Percentiles rank a stretch among this genome's conserved stretches.
These are phyloP conservation scores for Sparidentex hasta DNA, from an alignment of 2,797 vertebrate genomes.

Conservation along the genomic window DNA sequence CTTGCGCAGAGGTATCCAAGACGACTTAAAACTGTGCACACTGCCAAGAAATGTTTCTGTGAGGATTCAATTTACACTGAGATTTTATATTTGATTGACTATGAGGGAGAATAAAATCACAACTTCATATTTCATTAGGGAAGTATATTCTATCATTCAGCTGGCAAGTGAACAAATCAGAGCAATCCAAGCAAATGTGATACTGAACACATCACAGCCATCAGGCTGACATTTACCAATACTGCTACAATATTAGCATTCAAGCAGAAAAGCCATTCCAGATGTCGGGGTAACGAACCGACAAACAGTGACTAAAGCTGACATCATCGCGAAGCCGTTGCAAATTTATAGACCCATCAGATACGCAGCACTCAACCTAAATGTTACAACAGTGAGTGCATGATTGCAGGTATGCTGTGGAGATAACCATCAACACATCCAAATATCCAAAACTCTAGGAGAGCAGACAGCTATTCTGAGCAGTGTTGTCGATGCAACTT, in stretches of 20 bases:
- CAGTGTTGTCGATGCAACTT: conserved; percentile 52
- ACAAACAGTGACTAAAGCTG: conserved; percentile 20
- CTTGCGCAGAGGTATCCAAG: too few relatives aligned
- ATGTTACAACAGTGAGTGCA: conserved; percentile 15
- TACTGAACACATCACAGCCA: conserved; percentile 8
- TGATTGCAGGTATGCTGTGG: conserved; percentile 2
- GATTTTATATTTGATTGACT: background rate
- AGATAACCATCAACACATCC: conserved; percentile 14
- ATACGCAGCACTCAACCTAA: background rate
- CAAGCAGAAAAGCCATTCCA: conserved; percentile 19
- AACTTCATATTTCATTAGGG: background rate
- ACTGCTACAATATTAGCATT: conserved; percentile 29
- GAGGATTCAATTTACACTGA: background rate
- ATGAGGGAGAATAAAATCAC: background rate
- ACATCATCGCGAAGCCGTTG: background rate
- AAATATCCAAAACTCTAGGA: background rate
- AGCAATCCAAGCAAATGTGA: background rate
- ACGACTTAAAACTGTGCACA: background rate
- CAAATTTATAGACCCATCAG: background rate
- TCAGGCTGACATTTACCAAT: conserved; percentile 26
- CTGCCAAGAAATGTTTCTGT: background rate
- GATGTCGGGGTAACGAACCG: conserved; percentile 4
- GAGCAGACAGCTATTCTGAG: background rate
- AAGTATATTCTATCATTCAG: background rate
- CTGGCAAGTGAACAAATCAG: background rate